Conservation (phyloP, 2,888 invertebrate species). For the Stenotaenia linearis region DNA sequence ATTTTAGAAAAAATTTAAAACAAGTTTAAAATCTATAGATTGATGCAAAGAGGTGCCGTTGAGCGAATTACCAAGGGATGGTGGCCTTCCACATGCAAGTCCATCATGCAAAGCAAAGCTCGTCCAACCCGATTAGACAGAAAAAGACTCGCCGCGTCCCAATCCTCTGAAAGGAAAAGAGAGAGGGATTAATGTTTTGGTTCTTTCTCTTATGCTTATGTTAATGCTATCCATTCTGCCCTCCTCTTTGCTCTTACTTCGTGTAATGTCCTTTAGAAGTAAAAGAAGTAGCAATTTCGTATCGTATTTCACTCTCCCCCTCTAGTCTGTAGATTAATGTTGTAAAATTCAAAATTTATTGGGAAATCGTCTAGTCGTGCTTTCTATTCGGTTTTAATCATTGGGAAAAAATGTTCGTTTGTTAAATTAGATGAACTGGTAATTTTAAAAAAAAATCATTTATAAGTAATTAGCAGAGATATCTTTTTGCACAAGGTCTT, state of each 20-base stretch:
- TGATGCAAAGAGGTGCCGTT: neutral
- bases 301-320: neutral
- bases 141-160: conserved; percentile 37
- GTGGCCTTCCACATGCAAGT: conserved; percentile 10
- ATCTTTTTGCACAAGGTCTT: conserved; percentile 10
- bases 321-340: neutral
- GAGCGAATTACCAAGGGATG: neutral
- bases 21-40: no score
- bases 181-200: conserved; percentile 10
- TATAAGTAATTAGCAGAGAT: neutral
- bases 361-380: no score
- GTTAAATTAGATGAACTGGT: neutral
- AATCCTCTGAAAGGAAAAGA: conserved; percentile 37
- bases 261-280: conserved; percentile 19
- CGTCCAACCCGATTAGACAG: conserved; percentile 38
- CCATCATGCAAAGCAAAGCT: conserved; percentile 35
- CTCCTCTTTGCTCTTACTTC: neutral
- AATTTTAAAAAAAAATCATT: neutral
- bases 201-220: conserved; percentile 13
- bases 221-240: neutral
- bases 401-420: no score
- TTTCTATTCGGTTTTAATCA: no score
- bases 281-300: neutral
- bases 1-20: no score
- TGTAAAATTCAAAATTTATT: no score